Evolutionary conservation across 2,113 vertebrate species (phyloP), one percentile per base, ranked within the genome.

Genomic region (Gallinago paraguaiae): DNA sequence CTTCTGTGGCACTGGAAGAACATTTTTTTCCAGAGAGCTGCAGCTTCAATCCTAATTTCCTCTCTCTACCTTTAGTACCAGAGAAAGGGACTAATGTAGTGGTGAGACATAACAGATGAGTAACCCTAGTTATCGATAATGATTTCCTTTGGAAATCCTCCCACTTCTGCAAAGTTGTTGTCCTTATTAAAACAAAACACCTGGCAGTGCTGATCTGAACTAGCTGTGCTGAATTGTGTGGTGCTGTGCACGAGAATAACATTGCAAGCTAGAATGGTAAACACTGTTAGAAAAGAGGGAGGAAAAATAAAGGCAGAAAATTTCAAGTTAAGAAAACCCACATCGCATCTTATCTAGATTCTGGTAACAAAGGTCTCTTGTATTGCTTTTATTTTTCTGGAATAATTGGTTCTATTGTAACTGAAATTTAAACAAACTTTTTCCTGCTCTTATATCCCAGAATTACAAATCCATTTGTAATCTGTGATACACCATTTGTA

Each of bases 91-190:
- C 33, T 79, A 19, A 7, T 43, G 2, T 9, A 24, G 25, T 64
- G 56, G 17, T 6, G 20, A 64, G 57, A 39, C 1, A 1, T 22
- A 76, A 56, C 13, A 6, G 46, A 13, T 0, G 0, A 76, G 35
- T 88, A 31, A 27, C 45, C 8, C 0, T 30, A 57, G 60, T 54
- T 86, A 53, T n/a, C 31, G 20, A 22, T 51, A 60, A 72, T 61
- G 16, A 39, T 80, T 79, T 96, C 57, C 16, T 56, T 56, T 13
- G 69, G 61, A 79, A 90, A 80, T 75, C 20, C 54, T 61, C 41
- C 22, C 7, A 6, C 33, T 93, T 82, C 16, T 31, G 41, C 76
- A 33, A 71, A 54, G 54, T 28, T 43, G 20, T 27, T 88, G 31
- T 19, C 63, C 31, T 60, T 74, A 60, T 6, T 86, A 16, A 71